Conservation (phyloP, 2,888 invertebrate genomes). For the Epistrophella euchroma region DNA sequence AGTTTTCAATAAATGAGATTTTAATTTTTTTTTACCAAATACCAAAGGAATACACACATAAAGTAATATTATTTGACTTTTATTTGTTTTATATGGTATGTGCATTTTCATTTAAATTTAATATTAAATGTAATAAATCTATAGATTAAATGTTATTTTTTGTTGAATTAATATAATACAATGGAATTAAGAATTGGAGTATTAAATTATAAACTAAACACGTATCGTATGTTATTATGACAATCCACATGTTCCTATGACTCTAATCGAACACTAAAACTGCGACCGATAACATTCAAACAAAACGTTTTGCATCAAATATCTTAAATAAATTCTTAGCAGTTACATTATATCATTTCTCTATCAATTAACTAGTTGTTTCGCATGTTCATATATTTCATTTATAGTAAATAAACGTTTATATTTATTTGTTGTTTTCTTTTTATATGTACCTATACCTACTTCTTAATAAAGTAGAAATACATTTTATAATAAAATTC, state of each 20-base stretch:
- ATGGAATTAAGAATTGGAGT: conserved; percentile 57
- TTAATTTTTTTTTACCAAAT: neutral
- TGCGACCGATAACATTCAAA: conserved; percentile 43
- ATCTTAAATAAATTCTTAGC: conserved; percentile 47
- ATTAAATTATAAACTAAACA: conserved; percentile 52
- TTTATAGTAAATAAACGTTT: conserved; percentile 6
- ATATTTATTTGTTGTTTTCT: neutral
- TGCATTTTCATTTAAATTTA: conserved; percentile 71
- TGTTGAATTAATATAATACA: conserved; percentile 72
- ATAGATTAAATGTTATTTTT: conserved; percentile 49
- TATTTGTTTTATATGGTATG: conserved; percentile 66
- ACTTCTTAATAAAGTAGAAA: conserved; percentile 26
- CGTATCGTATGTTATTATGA: conserved; percentile 22
- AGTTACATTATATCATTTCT: conserved; percentile 47
- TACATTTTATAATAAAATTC: conserved; percentile 17
- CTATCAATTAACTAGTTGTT: conserved; percentile 69
- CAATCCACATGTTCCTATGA: conserved; percentile 2
- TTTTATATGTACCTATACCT: conserved; percentile 11
- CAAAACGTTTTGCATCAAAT: conserved; percentile 37
- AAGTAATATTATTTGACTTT: conserved; percentile 72
- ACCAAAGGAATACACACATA: neutral
- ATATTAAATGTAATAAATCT: conserved; percentile 74
- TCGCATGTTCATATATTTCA: conserved; percentile 34
- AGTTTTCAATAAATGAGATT: neutral
- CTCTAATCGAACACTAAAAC: conserved; percentile 22